Evolutionary conservation across 2,888 invertebrate species (phyloP).

Genomic region (Folsomia candida): DNA sequence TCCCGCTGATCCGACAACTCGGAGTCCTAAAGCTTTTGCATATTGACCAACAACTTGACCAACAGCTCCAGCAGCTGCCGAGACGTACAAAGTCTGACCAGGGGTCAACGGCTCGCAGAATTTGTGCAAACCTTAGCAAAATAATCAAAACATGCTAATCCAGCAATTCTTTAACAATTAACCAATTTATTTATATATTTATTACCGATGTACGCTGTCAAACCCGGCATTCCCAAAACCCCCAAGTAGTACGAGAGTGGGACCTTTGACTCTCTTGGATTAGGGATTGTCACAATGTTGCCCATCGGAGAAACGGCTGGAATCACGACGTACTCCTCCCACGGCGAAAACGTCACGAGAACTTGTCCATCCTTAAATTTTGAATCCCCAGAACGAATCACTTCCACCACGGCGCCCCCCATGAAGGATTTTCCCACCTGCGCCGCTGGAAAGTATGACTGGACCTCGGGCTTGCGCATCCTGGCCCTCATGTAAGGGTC

Average conservation of each 20-base stretch:
- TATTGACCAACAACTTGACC: conserved; percentile 25
- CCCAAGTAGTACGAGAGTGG: conserved; percentile 21
- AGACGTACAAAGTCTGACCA: conserved; percentile 24
- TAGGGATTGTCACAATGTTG: conserved; percentile 1
- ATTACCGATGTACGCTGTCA: conserved; percentile 20
- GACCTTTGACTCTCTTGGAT: conserved; percentile 5
- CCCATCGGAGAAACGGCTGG: not conserved
- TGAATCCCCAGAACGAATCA: conserved; percentile 9
- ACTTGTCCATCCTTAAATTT: conserved; percentile 15
- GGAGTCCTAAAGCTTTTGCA: conserved; percentile 18
- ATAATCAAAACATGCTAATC: too few species aligned
- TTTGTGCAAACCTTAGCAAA: conserved; percentile 20
- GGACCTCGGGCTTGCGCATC: conserved; percentile 1
- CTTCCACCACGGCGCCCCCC: conserved; percentile 14
- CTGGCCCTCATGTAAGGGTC: conserved; percentile 20
- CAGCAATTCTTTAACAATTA: too few species aligned
- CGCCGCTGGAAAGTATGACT: conserved; percentile 13
- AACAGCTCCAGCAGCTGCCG: conserved; percentile 17
- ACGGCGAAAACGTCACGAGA: not conserved
- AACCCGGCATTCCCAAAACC: conserved; percentile 19
- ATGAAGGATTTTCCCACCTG: not conserved
- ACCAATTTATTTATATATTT: not conserved
- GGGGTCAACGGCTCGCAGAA: conserved; percentile 21
- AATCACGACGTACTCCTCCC: conserved; percentile 20
- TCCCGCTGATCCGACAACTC: conserved; percentile 23